Percentiles rank a stretch among this genome's conserved stretches.
phyloP scores from a whole-genome alignment of 1,140 invertebrate genomes.

The Gryon sp. region DNA sequence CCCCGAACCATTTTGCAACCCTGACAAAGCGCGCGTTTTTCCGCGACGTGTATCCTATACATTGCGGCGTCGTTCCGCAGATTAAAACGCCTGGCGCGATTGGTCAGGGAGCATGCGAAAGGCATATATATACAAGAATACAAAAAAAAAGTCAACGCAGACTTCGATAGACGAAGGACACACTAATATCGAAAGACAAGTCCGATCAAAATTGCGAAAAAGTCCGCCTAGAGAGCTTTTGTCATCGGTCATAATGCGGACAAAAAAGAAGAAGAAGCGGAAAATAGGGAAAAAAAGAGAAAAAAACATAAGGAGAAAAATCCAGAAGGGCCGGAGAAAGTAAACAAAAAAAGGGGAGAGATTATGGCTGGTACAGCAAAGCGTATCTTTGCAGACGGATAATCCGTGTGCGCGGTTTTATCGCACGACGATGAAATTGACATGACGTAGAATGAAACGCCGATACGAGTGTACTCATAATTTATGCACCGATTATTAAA shows the following conservation, averaged over 20 bases:
- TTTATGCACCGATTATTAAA: constrained; percentile 35
- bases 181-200: constrained; percentile 48
- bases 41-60: constrained; percentile 9
- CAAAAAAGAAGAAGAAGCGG: background rate
- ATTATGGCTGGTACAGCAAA: constrained; percentile 23
- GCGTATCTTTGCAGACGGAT: constrained; percentile 36
- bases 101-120: constrained; percentile 51
- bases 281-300: constrained; percentile 1
- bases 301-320: too few species aligned
- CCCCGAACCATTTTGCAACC: too few species aligned
- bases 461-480: constrained; percentile 25
- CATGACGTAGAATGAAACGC: constrained; percentile 7
- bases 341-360: background rate
- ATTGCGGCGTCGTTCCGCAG: constrained; percentile 45
- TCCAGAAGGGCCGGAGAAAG: too few species aligned
- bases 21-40: too few species aligned
- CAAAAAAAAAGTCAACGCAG: constrained; percentile 23
- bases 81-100: constrained; percentile 65
- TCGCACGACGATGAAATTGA: constrained; percentile 25
- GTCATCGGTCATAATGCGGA: constrained; percentile 32
- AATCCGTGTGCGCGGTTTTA: constrained; percentile 19
- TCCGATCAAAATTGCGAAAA: constrained; percentile 46
- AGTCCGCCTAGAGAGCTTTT: constrained; percentile 38
- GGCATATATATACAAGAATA: constrained; percentile 26
- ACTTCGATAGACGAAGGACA: constrained; percentile 50